phyloP scores from a whole-genome alignment of 2,113 vertebrate genomes.

The Ifrita kowaldi region DNA sequence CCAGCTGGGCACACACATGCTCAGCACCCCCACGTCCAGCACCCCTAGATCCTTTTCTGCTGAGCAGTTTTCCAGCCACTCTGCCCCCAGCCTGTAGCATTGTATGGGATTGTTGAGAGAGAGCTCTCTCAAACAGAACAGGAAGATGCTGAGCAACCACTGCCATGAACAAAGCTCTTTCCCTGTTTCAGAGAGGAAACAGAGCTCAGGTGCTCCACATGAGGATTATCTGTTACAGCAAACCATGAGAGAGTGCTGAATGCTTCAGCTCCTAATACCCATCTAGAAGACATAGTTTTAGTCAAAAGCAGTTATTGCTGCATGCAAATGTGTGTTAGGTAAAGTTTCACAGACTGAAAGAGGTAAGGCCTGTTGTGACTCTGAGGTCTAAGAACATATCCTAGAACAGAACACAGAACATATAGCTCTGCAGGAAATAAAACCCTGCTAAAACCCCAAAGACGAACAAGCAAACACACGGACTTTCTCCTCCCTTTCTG shows the following conservation, averaged over 20 bases:
- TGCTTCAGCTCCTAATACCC: neutral
- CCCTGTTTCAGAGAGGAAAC: neutral
- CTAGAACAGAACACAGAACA: neutral
- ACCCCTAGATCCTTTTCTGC: neutral
- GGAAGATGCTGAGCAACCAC: neutral
- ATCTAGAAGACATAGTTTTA: neutral
- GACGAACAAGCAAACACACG: neutral
- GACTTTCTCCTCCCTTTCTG: neutral
- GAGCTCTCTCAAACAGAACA: neutral
- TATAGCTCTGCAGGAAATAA: neutral
- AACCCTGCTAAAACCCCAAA: neutral
- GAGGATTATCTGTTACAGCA: neutral
- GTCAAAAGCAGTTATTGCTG: neutral
- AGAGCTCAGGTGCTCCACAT: neutral
- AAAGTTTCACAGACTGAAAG: neutral
- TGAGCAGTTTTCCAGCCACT: neutral
- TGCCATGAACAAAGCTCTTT: neutral
- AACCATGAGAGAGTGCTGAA: neutral
- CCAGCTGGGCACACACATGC: neutral
- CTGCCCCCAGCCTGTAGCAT: neutral
- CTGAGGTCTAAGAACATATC: neutral
- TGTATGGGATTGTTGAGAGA: neutral
- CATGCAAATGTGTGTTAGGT: neutral
- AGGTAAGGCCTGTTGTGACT: neutral
- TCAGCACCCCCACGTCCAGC: neutral